These are phyloP conservation scores for Urophycis tenuis DNA, from an alignment of 2,797 vertebrate genomes.

Conservation along the genomic window DNA sequence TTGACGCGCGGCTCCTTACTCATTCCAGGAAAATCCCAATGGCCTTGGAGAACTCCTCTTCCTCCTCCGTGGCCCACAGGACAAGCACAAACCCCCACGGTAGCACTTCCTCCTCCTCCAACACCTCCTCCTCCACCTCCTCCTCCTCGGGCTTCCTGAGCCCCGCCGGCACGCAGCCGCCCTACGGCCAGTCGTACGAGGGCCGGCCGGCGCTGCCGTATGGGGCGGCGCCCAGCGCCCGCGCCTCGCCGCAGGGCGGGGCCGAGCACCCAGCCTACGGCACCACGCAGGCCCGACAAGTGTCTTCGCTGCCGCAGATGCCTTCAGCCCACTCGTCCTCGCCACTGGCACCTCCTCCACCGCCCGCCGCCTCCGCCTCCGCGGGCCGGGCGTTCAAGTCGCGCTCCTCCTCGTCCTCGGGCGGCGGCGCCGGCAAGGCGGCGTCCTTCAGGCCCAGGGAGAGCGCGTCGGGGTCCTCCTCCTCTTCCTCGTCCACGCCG, in stretches of 20 bases:
- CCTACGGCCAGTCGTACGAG: slow-evolving; percentile 79
- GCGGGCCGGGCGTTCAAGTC: slow-evolving; percentile 91
- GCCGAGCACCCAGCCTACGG: slow-evolving; percentile 85
- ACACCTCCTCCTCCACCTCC: slow-evolving; percentile 69
- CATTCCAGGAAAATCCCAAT: slow-evolving; percentile 89
- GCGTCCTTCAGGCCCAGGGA: slow-evolving; percentile 69
- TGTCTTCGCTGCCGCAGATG: slow-evolving; percentile 93
- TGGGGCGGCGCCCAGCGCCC: slow-evolving; percentile 90
- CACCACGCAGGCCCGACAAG: slow-evolving; percentile 90
- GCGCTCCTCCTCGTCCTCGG: slow-evolving; percentile 79
- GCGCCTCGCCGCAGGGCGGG: slow-evolving; percentile 76
- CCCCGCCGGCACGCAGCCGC: slow-evolving; percentile 73
- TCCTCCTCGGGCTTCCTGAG: slow-evolving; percentile 76
- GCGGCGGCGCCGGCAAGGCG: slow-evolving; percentile 75
- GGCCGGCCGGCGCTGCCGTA: slow-evolving; percentile 84
- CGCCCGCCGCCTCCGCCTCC: too few species aligned
- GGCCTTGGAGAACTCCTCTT: slow-evolving; percentile 78
- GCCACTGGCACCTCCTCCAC: slow-evolving; percentile 77
- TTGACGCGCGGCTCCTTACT: neutral
- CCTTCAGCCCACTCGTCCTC: slow-evolving; percentile 93
- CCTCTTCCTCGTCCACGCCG: slow-evolving; percentile 66
- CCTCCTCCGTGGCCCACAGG: slow-evolving; percentile 75
- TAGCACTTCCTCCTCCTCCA: slow-evolving; percentile 76
- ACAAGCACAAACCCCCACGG: slow-evolving; percentile 84
- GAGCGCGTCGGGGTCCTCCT: slow-evolving; percentile 65